A percentile compares a stretch with the other conserved stretches of the same genome.
Conservation (phyloP, 2,113 vertebrate species). For the Orthonyx spaldingii region DNA sequence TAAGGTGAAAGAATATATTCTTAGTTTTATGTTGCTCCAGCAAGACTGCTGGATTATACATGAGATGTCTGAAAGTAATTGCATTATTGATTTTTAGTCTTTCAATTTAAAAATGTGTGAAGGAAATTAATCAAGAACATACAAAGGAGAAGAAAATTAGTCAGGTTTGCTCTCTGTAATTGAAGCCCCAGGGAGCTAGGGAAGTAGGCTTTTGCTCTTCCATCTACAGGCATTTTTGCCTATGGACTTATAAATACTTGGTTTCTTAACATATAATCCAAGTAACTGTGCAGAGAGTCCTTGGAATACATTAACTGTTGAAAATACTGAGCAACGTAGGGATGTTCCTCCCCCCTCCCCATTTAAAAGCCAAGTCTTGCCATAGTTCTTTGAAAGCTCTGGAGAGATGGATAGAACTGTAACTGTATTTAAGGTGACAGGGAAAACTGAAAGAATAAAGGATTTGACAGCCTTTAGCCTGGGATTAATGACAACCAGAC, state of each 20-base stretch:
- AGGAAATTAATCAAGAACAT: constrained; percentile 27
- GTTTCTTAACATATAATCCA: background rate
- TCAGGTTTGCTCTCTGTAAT: background rate
- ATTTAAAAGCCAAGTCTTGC: background rate
- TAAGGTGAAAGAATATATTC: background rate
- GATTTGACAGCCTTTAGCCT: background rate
- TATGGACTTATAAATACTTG: background rate
- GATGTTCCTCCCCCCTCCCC: background rate
- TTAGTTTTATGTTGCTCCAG: background rate
- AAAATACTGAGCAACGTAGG: background rate
- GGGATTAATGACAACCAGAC: background rate
- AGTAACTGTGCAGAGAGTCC: background rate
- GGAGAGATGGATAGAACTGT: background rate
- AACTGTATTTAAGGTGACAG: background rate
- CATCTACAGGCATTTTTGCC: background rate
- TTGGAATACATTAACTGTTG: background rate
- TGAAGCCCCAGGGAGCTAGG: background rate
- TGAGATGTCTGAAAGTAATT: constrained; percentile 34
- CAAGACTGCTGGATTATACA: background rate
- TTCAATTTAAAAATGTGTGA: constrained; percentile 24
- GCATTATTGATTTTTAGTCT: constrained; percentile 49
- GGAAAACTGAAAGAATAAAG: background rate
- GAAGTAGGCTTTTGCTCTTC: background rate
- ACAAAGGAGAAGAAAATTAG: background rate
- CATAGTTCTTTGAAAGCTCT: background rate